phyloP scores from a whole-genome alignment of 2,113 vertebrate species.

The Chaenogobius annularis region DNA sequence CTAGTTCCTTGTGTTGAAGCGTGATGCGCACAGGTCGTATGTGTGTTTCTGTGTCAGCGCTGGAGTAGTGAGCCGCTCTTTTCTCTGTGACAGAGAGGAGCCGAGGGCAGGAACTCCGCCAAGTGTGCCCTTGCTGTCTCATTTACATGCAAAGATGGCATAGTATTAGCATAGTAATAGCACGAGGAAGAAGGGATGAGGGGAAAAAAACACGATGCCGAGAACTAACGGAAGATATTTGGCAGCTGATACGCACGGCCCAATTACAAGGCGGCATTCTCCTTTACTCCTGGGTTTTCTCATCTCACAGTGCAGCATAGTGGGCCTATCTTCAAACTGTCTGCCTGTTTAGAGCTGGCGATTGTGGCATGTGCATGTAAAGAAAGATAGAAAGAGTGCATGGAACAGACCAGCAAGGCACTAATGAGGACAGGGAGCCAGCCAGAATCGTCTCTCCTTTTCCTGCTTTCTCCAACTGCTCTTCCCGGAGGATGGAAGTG shows the following conservation, averaged over 20 bases:
- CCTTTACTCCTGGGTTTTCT: conserved; percentile 70
- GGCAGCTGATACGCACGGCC: conserved; percentile 69
- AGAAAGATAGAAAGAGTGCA: conserved; percentile 15
- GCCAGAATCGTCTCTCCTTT: conserved; percentile 48
- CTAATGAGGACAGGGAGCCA: conserved; percentile 63
- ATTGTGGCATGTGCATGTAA: conserved; percentile 28
- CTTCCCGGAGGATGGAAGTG: conserved; percentile 45
- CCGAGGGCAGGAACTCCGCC: conserved; percentile 52
- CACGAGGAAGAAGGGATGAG: not conserved
- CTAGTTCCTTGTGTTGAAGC: not conserved
- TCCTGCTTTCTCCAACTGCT: conserved; percentile 37
- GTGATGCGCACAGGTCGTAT: not conserved
- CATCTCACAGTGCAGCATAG: conserved; percentile 62
- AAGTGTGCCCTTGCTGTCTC: conserved; percentile 40
- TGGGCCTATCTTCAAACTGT: conserved; percentile 72
- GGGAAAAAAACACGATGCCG: conserved; percentile 1
- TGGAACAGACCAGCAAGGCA: conserved; percentile 45
- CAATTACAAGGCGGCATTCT: conserved; percentile 69
- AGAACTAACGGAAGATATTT: conserved; percentile 66
- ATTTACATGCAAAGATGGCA: conserved; percentile 63
- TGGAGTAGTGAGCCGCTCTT: conserved; percentile 23
- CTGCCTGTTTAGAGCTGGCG: conserved; percentile 62
- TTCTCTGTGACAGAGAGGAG: conserved; percentile 42
- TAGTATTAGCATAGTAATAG: conserved; percentile 66
- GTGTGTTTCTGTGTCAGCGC: conserved; percentile 34